phyloP scores from a whole-genome alignment of 1,140 invertebrate genomes.

The Anastrepha obliqua region DNA sequence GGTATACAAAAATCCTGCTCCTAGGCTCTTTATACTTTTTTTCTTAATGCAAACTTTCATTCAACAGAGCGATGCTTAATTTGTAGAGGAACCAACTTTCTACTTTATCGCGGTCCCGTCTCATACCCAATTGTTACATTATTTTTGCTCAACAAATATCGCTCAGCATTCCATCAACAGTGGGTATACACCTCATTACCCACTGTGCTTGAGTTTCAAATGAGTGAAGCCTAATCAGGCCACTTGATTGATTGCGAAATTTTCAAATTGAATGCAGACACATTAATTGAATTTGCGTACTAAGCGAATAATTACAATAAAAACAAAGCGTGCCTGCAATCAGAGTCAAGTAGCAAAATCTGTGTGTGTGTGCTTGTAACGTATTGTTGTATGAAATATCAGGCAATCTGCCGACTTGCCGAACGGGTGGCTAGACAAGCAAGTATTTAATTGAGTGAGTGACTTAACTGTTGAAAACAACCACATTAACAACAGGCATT shows the following conservation, averaged over 20 bases:
- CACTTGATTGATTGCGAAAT: slow-evolving; percentile 40
- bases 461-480: slow-evolving; percentile 26
- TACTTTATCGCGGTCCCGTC: too few relatives aligned
- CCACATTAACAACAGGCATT: neutral
- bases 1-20: too few relatives aligned
- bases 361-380: neutral
- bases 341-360: neutral
- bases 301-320: neutral
- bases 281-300: slow-evolving; percentile 38
- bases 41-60: too few relatives aligned
- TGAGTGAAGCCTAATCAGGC: slow-evolving; percentile 39
- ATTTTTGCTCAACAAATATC: neutral
- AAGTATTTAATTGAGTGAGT: slow-evolving; percentile 52
- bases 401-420: neutral
- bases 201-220: neutral
- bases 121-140: too few relatives aligned
- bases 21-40: too few relatives aligned
- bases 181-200: neutral
- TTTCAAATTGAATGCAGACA: slow-evolving; percentile 48
- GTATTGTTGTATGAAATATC: neutral
- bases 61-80: too few relatives aligned
- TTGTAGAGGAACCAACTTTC: too few relatives aligned
- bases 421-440: neutral
- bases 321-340: neutral
- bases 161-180: neutral